A percentile compares a stretch with the other conserved stretches of the same genome.
phyloP scores from a whole-genome alignment of 2,888 invertebrate genomes.

The Plusia festucae region DNA sequence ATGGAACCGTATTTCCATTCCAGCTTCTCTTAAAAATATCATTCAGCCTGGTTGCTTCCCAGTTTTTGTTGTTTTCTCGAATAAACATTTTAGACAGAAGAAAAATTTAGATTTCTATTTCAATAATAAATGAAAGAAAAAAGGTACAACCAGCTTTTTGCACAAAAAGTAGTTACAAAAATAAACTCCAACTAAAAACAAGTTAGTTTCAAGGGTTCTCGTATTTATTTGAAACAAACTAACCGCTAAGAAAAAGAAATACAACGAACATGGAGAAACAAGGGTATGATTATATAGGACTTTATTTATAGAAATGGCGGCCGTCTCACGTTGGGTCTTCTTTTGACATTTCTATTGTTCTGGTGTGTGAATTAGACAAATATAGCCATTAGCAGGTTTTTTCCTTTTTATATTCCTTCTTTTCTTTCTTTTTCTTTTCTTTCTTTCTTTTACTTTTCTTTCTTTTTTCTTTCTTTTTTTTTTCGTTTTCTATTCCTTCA shows the following conservation, averaged over 20 bases:
- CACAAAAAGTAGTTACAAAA: not conserved
- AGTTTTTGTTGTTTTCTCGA: too few species aligned
- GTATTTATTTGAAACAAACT: conserved; percentile 7
- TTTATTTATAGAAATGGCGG: conserved; percentile 4
- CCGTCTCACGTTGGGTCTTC: not conserved
- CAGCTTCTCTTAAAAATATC: too few species aligned
- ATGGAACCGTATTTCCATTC: too few species aligned
- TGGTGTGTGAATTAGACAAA: not conserved
- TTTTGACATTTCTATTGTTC: not conserved
- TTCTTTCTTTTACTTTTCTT: too few species aligned
- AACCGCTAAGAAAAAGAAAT: conserved; percentile 6
- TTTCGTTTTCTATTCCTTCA: too few species aligned
- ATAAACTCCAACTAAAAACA: not conserved
- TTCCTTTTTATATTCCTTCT: too few species aligned
- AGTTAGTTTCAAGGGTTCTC: conserved; percentile 9
- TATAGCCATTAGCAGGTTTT: not conserved
- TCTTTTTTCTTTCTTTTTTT: too few species aligned
- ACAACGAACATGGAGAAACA: not conserved
- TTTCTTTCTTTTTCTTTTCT: too few species aligned
- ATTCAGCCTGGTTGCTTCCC: not conserved
- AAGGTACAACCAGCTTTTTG: not conserved
- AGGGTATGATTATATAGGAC: not conserved
- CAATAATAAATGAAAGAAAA: not conserved
- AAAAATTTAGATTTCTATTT: not conserved
- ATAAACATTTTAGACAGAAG: too few species aligned